A percentile compares a stretch with the other conserved stretches of the same genome.
Evolutionary conservation across 64 coral and sea anemone genomes (phyloP).

Genomic region (Dendronephthya gigantea): DNA sequence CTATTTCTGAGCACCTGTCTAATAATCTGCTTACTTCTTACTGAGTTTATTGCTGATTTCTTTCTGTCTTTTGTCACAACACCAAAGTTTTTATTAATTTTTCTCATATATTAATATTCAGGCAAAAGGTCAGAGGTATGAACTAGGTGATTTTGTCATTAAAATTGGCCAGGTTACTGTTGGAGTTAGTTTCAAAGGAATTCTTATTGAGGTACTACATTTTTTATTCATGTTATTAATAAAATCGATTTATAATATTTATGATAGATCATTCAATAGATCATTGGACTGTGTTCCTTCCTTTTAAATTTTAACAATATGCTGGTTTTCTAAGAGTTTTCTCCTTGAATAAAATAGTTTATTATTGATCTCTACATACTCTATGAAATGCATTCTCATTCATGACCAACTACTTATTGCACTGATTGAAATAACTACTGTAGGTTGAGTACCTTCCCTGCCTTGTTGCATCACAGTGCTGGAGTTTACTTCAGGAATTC

Average conservation of each 20-base stretch:
- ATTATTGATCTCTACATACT: background rate
- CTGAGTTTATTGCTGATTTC: no score
- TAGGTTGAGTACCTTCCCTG: constrained; percentile 88
- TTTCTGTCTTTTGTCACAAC: no score
- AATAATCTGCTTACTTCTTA: no score
- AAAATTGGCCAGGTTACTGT: constrained; percentile 89
- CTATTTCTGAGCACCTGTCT: no score
- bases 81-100: no score
- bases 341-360: no score
- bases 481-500: constrained; percentile 66
- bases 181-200: constrained; percentile 88
- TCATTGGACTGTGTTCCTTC: no score
- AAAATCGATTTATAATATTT: background rate
- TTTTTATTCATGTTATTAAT: background rate
- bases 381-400: no score
- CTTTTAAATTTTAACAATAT: no score
- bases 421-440: constrained; percentile 11
- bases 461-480: constrained; percentile 62
- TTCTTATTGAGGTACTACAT: constrained; percentile 64
- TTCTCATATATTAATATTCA: background rate
- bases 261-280: background rate
- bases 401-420: no score
- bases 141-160: constrained; percentile 88
- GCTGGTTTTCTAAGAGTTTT: no score
- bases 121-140: constrained; percentile 88